Base-by-base conservation (phyloP, 2,113 vertebrate species). In the Speoplatyrhinus poulsoni region DNA sequence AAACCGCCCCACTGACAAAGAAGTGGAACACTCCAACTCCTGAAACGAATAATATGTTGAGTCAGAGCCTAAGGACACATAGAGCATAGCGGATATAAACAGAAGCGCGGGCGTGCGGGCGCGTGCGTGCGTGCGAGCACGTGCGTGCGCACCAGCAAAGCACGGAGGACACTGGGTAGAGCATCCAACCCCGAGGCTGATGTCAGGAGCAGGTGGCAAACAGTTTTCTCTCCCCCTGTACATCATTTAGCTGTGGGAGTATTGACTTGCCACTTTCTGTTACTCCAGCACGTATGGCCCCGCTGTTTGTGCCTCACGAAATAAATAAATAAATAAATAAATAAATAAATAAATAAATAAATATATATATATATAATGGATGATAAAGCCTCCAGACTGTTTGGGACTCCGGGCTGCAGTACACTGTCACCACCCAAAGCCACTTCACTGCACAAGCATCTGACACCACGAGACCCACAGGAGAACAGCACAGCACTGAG, bases 151-250 rank as follows among this genome's bases (percentile, higher is more conserved):
- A 6, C 36, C 52, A 63, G 63, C 59, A 59, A 69, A 52, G 74
- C 32, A 32, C 65, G 62, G 57, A 67, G 56, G 79, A 73, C 50
- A 49, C 60, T 69, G 77, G 17, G 9, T 65, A 79, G 17, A 67
- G 72, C 73, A 69, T 62, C 72, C 62, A 70, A 65, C 62, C 69
- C 60, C 26, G 60, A 81, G 69, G 71, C 71, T 69, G 68, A 17
- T 5, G 26, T 48, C 33, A 49, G 57, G 68, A 69, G 63, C 67
- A 79, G 67, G 73, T 69, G 71, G 62, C 69, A 69, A 15, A 70
- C 76, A 60, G n/a, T 3, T 6, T 15, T 49, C 55, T 73, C 67
- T 58, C 67, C 57, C 12, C 52, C 67, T 56, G 46, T 76, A 65
- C 69, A 71, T 26, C 62, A 62, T 54, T 53, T 71, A 62, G 65